These are phyloP conservation scores for Labeo catla DNA, from an alignment of 2,113 vertebrate genomes.

Conservation along the genomic window DNA sequence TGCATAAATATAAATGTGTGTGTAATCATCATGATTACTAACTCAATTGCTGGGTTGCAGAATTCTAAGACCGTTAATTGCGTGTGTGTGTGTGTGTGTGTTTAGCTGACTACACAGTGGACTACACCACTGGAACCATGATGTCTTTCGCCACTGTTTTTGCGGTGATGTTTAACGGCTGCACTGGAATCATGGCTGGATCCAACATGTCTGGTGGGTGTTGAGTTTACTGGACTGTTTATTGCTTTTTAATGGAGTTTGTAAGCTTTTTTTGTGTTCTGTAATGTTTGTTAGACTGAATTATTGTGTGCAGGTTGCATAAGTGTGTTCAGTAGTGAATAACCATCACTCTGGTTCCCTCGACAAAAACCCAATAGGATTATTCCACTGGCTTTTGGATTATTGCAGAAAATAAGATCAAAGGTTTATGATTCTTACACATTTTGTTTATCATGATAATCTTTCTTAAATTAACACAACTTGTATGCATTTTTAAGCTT, in stretches of 20 bases:
- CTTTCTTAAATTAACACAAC: neutral
- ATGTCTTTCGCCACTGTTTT: conserved; percentile 86
- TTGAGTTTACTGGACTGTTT: neutral
- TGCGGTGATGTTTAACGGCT: conserved; percentile 89
- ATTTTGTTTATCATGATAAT: neutral
- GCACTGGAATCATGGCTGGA: conserved; percentile 89
- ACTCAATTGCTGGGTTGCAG: neutral
- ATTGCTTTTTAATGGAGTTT: neutral
- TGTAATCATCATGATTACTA: neutral
- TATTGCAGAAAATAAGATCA: neutral
- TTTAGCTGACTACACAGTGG: conserved; percentile 76
- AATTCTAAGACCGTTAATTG: neutral
- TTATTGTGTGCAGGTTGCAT: neutral
- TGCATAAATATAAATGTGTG: neutral
- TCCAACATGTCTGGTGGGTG: conserved; percentile 88
- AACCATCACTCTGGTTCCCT: neutral
- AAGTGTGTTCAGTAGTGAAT: neutral
- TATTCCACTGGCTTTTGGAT: neutral
- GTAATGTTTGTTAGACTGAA: neutral
- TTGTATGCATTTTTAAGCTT: neutral
- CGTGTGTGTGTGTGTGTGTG: neutral
- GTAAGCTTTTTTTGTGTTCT: neutral
- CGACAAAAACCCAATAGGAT: neutral
- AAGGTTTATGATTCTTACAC: neutral
- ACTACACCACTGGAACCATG: conserved; percentile 81